phyloP scores from a whole-genome alignment of 2,113 vertebrate species.

The Synchiropus splendidus region DNA sequence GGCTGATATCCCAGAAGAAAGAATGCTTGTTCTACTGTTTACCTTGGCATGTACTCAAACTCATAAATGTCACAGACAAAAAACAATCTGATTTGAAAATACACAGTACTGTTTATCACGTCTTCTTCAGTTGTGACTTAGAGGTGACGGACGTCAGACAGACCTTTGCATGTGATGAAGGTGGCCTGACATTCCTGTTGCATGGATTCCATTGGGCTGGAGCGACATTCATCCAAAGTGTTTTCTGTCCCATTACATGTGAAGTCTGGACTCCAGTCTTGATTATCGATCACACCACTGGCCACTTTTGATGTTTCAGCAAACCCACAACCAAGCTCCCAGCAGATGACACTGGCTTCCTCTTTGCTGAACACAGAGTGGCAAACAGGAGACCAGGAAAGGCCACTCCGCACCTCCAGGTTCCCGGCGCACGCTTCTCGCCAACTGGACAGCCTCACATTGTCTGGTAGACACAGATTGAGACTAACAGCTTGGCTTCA shows the following conservation, averaged over 20 bases:
- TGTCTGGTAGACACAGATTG: neutral
- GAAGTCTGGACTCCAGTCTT: neutral
- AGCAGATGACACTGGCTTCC: neutral
- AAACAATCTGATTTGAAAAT: too few relatives aligned
- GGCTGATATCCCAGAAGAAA: too few relatives aligned
- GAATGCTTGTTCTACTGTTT: too few relatives aligned
- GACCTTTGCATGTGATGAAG: neutral
- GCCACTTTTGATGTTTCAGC: accelerated
- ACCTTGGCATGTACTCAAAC: too few relatives aligned
- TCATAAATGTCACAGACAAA: too few relatives aligned
- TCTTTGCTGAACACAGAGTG: neutral
- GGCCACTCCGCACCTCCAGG: neutral
- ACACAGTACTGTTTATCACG: too few relatives aligned
- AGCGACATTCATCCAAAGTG: constrained; percentile 5
- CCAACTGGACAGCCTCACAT: neutral
- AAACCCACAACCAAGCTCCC: constrained; percentile 8
- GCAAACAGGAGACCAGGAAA: neutral
- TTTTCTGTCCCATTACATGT: constrained; percentile 8
- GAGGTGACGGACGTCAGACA: too few relatives aligned
- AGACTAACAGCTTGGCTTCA: too few relatives aligned
- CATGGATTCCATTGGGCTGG: neutral
- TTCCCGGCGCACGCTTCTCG: constrained; percentile 1
- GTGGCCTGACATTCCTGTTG: accelerated
- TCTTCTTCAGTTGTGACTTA: too few relatives aligned
- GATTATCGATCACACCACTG: neutral